Evolutionary conservation across 2,113 vertebrate species (phyloP), one percentile per base, ranked within the genome.

Genomic region (Choloepus hoffmanni): DNA sequence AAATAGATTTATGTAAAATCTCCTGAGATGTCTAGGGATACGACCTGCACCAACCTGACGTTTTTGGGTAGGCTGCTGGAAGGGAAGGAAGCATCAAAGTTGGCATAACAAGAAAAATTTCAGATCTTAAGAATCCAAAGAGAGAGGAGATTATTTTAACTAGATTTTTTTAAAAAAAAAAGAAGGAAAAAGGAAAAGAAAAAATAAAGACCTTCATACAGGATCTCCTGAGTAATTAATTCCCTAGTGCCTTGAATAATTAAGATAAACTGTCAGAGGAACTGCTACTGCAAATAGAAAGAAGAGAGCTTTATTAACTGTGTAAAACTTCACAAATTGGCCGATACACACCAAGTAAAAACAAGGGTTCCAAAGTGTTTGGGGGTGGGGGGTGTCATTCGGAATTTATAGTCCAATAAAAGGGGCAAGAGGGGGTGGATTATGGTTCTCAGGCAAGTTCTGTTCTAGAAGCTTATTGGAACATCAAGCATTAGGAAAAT

Each of bases 191-290:
- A 40, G 24, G 4, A n/a, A 77, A 33, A 40, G 40, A 24, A 30
- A 78, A 40, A 82, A 73, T 13, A 48, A 79, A 86, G 33, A 4
- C 4, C 48, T 68, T 95, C 11, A 7, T 90, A 14, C 30, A 76
- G 88, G 72, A 74, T 84, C 77, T 88, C 65, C 26, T 68, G 79
- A 90, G 78, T 53, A 33, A 85, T 79, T 85, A 68, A 95, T 50
- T 92, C 7, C 7, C 30, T 4, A 60, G 55, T 65, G 67, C 53
- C 23, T 82, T 86, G 2, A 76, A 63, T 88, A 96, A 14, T 77
- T 95, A 89, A 79, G 45, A 53, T 85, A 89, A 96, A 85, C 18
- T 58, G 55, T 58, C 55, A 58, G 19, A 58, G 19, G 55, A 58
- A 21, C 18, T 58, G 55, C 55, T 58, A 58, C 18, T 58, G 48